Base-by-base conservation (phyloP, 2,797 vertebrate genomes). In the Phataginus tetradactyla region DNA sequence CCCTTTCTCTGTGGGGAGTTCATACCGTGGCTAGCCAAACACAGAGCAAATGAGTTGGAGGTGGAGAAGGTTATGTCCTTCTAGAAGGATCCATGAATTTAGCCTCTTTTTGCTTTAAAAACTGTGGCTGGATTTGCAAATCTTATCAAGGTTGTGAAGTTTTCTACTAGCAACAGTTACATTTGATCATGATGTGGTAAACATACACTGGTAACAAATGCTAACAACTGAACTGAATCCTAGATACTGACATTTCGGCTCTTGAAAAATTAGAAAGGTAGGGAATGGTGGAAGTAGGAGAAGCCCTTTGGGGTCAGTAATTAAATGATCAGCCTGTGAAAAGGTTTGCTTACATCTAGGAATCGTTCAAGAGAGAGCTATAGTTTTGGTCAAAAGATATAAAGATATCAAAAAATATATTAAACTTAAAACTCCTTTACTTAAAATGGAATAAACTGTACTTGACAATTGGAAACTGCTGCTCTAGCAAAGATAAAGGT, bases 401-500 rank as follows among this genome's bases (percentile, higher is more conserved):
- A 94, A 95, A 86, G 88, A 96, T 96, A 92, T 71, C 57, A 55
- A 91, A 97, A 93, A 64, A 53, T 53, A 49, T 59, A 79, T 94
- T 83, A 92, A 45, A 84, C 34, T 95, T 91, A 64, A 97, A 96
- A 96, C 96, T 96, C 80, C 66, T 96, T 92, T 75, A 45, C 81
- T 90, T 94, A 80, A 80, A 90, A 89, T 85, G 81, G 27, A 93
- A 77, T 94, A 91, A 95, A 83, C 72, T 83, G 71, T 84, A 66
- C 79, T 72, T 96, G 94, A 94, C 92, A 95, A 96, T 95, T 96
- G 59, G 63, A 86, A 96, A 94, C 25, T 91, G 92, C 96, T 93
- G 61, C 64, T 95, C 57, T 32, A 39, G 84, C 78, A 96, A 93
- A 96, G 97, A 95, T 91, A 81, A 96, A 95, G 90, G 20, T 25